These are phyloP conservation scores for Lucilia cuprina DNA, from an alignment of 1,140 invertebrate species.

Conservation along the genomic window DNA sequence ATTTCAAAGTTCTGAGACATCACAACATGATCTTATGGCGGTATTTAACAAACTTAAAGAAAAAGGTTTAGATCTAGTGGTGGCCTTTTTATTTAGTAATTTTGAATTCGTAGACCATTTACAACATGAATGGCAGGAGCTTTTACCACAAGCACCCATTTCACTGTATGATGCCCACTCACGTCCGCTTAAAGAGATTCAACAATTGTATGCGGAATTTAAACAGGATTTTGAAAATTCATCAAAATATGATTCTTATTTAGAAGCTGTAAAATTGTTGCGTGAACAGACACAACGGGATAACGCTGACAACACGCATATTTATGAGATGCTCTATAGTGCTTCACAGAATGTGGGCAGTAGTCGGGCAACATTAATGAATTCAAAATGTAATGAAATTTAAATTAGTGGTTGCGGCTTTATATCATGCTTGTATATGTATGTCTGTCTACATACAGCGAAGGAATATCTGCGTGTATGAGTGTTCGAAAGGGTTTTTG, in stretches of 20 bases:
- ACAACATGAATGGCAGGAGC: constrained; percentile 47
- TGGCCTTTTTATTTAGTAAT: constrained; percentile 56
- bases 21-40: constrained; percentile 45
- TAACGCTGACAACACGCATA: constrained; percentile 44
- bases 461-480: neutral
- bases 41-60: constrained; percentile 46
- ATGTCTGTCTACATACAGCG: neutral
- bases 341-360: constrained; percentile 55
- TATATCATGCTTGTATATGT: neutral
- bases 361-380: constrained; percentile 56
- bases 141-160: constrained; percentile 43
- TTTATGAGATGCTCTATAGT: constrained; percentile 53
- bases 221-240: constrained; percentile 53
- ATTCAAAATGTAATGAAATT: constrained; percentile 51
- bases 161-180: constrained; percentile 43
- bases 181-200: constrained; percentile 47
- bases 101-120: constrained; percentile 55
- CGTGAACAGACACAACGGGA: constrained; percentile 37
- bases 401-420: neutral
- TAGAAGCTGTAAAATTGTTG: constrained; percentile 41
- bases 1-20: constrained; percentile 34
- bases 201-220: constrained; percentile 50
- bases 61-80: constrained; percentile 53
- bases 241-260: constrained; percentile 51
- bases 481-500: neutral